Conservation (phyloP, 2,113 vertebrate genomes). For the Candoia aspera region DNA sequence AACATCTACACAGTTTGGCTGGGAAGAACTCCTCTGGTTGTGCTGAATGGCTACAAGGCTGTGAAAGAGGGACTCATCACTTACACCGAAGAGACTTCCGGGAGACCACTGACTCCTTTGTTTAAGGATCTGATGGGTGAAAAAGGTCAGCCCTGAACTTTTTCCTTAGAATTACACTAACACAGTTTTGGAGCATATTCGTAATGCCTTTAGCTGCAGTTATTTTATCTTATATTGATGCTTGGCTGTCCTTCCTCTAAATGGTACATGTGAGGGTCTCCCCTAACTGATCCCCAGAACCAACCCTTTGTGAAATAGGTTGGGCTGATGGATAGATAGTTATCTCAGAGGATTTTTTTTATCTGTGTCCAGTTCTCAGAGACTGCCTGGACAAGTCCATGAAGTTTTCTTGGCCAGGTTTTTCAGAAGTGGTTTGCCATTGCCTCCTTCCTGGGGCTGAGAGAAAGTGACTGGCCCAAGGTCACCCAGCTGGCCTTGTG, state of each 20-base stretch:
- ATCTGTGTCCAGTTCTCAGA: too few relatives aligned
- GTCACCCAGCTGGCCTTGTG: too few relatives aligned
- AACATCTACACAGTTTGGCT: constrained; percentile 66
- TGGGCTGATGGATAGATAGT: too few relatives aligned
- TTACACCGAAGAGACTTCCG: constrained; percentile 59
- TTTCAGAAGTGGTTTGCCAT: too few relatives aligned
- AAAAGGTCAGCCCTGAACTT: constrained; percentile 56
- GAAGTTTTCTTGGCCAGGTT: too few relatives aligned
- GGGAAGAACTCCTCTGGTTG: constrained; percentile 60
- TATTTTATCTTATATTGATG: neutral
- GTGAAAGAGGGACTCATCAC: constrained; percentile 67
- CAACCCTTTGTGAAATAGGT: neutral
- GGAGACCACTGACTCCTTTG: constrained; percentile 63
- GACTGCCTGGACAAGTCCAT: too few relatives aligned
- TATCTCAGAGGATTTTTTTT: too few relatives aligned
- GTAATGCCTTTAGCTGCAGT: neutral
- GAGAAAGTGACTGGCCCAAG: too few relatives aligned
- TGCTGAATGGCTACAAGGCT: constrained; percentile 65
- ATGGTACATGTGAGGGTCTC: neutral
- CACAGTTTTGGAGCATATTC: neutral
- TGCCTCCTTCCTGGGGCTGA: too few relatives aligned
- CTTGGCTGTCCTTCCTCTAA: neutral
- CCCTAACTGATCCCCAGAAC: neutral
- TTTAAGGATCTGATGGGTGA: constrained; percentile 67
- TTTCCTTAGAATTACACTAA: too few relatives aligned